Evolutionary conservation across 2,888 invertebrate species (phyloP), one percentile per base, ranked within the genome.

Genomic region (Cheilosia pagana): DNA sequence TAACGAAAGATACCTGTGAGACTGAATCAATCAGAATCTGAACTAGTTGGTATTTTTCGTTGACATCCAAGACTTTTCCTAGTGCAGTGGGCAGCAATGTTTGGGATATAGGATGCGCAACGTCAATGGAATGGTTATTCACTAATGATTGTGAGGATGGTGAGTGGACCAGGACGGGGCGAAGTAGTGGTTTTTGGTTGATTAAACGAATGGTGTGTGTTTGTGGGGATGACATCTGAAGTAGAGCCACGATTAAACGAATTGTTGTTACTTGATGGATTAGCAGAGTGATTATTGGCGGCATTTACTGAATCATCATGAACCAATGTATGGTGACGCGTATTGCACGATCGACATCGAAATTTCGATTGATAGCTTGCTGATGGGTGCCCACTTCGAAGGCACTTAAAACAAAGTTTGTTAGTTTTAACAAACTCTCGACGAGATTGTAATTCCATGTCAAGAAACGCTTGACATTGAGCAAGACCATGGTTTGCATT

Each of bases 381-480:
- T 3, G 50, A 28, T 1, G 62, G 3, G 35, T 63, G 74, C 0
- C 55, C 55, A 28, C 31, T 1, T 14, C 52, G 28, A 4, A 74
- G 8, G 39, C 74, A 63, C 8, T 74, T 74, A 23, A 62, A 74
- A n/a, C 74, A 63, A 3, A 74, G 0, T 14, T 53, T 63, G 7
- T 63, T 63, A 1, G 50, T 41, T 41, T 63, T 74, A 12, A 74
- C 63, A 14, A 74, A 55, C 3, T 60, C 50, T 39, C 72, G 52
- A 16, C 62, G 31, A 23, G 14, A 48, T 2, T 21, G n/a, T 14
- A 7, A 60, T 6, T 39, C 16, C 62, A 60, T 39, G 8, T 21
- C 31, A 8, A 59, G 25, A 71, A 50, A 71, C 1, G 60, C 59
- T 14, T 31, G 8, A 16, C 71, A 60, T 16, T 57, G 25, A 28